phyloP scores from a whole-genome alignment of 2,113 vertebrate genomes.

The Brachirus orientalis region DNA sequence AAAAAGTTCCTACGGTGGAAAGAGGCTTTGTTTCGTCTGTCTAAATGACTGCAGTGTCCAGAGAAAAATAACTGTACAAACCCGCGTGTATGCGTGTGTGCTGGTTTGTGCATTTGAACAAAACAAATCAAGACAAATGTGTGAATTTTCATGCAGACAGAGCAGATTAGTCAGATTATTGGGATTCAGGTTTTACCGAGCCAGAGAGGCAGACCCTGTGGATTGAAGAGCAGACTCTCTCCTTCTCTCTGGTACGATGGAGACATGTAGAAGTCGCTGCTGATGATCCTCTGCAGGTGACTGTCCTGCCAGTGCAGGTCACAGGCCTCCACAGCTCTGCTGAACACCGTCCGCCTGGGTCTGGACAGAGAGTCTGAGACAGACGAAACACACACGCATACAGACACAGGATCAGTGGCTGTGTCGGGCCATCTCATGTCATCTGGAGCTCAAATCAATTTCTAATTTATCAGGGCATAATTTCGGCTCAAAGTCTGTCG shows the following conservation, averaged over 20 bases:
- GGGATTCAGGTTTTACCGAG: conserved; percentile 81
- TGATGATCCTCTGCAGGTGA: conserved; percentile 98
- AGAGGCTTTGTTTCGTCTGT: too few species aligned
- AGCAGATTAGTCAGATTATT: too few species aligned
- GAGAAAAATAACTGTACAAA: too few species aligned
- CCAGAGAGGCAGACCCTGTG: conserved; percentile 96
- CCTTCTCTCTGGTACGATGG: conserved; percentile 93
- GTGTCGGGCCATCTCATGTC: too few species aligned
- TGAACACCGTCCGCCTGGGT: conserved; percentile 95
- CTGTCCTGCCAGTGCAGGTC: conserved; percentile 99
- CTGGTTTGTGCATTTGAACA: neutral
- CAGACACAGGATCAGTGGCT: neutral
- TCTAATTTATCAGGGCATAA: too few species aligned
- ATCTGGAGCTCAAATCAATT: too few species aligned
- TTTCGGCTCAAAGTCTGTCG: too few species aligned
- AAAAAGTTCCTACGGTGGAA: too few species aligned
- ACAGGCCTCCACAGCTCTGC: conserved; percentile 93
- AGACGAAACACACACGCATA: neutral
- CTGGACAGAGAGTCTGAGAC: conserved; percentile 89
- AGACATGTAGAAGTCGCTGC: conserved; percentile 93
- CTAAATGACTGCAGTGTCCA: too few species aligned
- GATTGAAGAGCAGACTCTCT: conserved; percentile 95
- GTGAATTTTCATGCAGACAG: too few species aligned
- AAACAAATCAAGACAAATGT: too few species aligned
- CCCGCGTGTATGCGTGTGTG: neutral